phyloP scores from a whole-genome alignment of 2,113 vertebrate genomes.

The Rhinichthys klamathensis region DNA sequence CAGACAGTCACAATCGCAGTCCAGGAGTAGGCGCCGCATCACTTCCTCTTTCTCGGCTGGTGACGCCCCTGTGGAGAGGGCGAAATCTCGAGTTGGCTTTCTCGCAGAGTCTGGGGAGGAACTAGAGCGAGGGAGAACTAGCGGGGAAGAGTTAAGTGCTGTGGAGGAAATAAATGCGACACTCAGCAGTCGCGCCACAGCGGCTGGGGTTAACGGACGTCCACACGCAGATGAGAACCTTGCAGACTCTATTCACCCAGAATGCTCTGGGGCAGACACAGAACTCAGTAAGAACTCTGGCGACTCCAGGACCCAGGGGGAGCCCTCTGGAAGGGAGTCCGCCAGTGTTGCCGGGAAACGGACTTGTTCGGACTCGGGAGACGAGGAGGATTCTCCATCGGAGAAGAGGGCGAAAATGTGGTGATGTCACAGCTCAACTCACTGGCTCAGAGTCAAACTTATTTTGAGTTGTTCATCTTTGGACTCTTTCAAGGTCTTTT shows the following conservation, averaged over 20 bases:
- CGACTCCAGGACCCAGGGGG: constrained; percentile 74
- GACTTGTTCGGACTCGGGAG: constrained; percentile 83
- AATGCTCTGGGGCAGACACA: constrained; percentile 63
- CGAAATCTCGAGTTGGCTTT: constrained; percentile 49
- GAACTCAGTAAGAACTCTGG: constrained; percentile 53
- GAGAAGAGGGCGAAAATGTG: constrained; percentile 96
- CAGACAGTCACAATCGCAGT: constrained; percentile 57
- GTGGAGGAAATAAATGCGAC: constrained; percentile 41
- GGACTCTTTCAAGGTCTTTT: neutral
- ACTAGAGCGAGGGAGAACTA: constrained; percentile 48
- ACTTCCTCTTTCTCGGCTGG: constrained; percentile 43
- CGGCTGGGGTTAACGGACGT: constrained; percentile 7
- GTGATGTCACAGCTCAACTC: constrained; percentile 60
- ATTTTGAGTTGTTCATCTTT: constrained; percentile 54
- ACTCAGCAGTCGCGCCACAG: neutral
- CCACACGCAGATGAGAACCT: constrained; percentile 25
- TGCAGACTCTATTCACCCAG: constrained; percentile 40
- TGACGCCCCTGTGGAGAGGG: constrained; percentile 55
- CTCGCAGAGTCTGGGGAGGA: constrained; percentile 33
- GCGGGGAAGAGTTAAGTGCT: constrained; percentile 39
- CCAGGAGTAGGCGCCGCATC: constrained; percentile 37
- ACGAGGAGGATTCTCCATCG: constrained; percentile 77
- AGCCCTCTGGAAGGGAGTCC: constrained; percentile 51
- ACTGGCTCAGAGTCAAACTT: constrained; percentile 36
- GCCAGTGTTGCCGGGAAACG: constrained; percentile 81